Evolutionary conservation across 2,888 invertebrate species (phyloP).

Genomic region (Chrysomela aeneicollis): DNA sequence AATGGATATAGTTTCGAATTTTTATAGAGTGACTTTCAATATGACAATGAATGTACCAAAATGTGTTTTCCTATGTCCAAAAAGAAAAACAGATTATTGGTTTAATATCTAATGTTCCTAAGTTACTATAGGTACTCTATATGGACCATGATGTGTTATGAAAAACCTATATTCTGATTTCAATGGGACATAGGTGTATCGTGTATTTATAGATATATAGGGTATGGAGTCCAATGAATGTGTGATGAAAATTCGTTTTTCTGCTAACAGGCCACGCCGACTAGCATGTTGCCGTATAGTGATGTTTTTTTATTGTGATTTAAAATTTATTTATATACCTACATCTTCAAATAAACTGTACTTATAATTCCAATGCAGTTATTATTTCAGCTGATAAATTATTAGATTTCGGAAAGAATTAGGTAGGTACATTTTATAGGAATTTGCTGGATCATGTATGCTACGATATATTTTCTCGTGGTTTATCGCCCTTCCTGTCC

Average conservation of each 20-base stretch:
- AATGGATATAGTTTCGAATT: background rate
- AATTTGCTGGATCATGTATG: too few species aligned
- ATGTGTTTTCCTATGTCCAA: background rate
- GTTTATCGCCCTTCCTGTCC: too few species aligned
- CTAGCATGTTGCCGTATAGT: slow-evolving; percentile 11
- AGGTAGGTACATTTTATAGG: too few species aligned
- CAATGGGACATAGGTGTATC: background rate
- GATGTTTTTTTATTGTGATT: slow-evolving; percentile 14
- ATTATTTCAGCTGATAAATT: background rate
- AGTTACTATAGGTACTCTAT: background rate
- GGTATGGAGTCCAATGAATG: background rate
- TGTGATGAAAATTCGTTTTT: background rate
- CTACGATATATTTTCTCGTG: too few species aligned
- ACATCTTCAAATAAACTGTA: slow-evolving; percentile 9
- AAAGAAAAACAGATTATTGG: background rate
- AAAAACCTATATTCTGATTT: too few species aligned
- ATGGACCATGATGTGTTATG: background rate
- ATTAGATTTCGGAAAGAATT: too few species aligned
- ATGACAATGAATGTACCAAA: background rate
- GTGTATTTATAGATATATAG: background rate
- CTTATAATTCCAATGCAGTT: background rate
- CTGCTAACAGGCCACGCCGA: background rate
- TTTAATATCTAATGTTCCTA: background rate
- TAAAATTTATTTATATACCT: slow-evolving; percentile 15
- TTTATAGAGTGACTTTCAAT: background rate